Percentiles rank a stretch among this genome's conserved stretches.
phyloP scores from a whole-genome alignment of 2,797 vertebrate species.

The Chlorospingus flavigularis region DNA sequence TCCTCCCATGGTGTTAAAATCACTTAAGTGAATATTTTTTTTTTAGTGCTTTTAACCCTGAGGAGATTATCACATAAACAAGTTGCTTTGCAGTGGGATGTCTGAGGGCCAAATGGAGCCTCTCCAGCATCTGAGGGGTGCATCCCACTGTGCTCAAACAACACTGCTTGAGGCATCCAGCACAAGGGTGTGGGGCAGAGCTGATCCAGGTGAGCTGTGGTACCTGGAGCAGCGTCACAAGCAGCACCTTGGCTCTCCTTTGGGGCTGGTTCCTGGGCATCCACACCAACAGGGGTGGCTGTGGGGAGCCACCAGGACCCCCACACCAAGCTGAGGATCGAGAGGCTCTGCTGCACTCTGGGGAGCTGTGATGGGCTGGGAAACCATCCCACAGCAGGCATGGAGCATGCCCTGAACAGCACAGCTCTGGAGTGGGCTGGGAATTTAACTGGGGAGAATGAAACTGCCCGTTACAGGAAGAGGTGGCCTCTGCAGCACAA shows the following conservation, averaged over 20 bases:
- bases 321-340: background rate
- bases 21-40: background rate
- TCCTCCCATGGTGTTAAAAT: background rate
- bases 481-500: background rate
- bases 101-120: background rate
- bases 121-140: background rate
- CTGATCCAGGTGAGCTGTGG: background rate
- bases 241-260: background rate
- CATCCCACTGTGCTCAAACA: background rate
- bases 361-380: background rate
- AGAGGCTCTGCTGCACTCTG: background rate
- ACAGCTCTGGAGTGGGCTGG: fast-evolving
- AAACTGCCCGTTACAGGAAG: background rate
- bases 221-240: background rate
- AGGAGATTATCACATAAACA: background rate
- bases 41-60: background rate
- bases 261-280: background rate
- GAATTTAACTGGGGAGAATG: background rate
- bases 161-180: fast-evolving
- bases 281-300: fast-evolving
- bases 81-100: background rate
- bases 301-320: background rate
- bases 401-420: background rate
- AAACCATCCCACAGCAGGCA: background rate
- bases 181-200: background rate